phyloP scores from a whole-genome alignment of 2,797 vertebrate species.

The Glossophaga mutica region DNA sequence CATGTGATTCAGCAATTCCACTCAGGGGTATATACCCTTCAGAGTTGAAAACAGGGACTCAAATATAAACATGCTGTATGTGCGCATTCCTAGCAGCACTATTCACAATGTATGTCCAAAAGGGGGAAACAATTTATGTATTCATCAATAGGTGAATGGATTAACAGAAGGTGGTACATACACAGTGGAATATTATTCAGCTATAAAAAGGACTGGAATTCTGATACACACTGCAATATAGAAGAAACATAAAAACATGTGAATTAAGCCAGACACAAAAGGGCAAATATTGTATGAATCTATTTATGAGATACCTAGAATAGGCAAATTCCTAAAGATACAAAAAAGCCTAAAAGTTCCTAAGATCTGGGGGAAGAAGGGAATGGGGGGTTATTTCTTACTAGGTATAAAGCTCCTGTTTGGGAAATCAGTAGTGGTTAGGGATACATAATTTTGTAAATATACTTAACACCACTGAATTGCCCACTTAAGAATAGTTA shows the following conservation, averaged over 20 bases:
- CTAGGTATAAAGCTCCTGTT: neutral
- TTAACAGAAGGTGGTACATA: neutral
- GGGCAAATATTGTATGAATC: neutral
- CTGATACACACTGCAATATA: neutral
- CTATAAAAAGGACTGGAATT: neutral
- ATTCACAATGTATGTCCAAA: neutral
- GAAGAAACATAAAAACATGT: neutral
- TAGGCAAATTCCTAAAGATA: neutral
- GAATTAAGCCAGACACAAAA: neutral
- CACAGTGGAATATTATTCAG: neutral
- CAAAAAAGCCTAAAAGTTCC: neutral
- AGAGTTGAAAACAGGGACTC: neutral
- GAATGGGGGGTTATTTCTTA: neutral
- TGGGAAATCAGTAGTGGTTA: neutral
- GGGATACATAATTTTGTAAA: neutral
- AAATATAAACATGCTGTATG: neutral
- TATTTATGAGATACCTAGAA: neutral
- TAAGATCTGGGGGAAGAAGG: neutral
- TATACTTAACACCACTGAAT: neutral
- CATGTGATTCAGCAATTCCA: neutral
- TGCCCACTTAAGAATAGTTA: neutral
- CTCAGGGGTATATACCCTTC: neutral
- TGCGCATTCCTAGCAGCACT: neutral
- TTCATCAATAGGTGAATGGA: neutral
- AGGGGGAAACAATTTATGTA: neutral